These are phyloP conservation scores for Cyaniris semiargus DNA, from an alignment of 2,888 invertebrate genomes.

Conservation along the genomic window DNA sequence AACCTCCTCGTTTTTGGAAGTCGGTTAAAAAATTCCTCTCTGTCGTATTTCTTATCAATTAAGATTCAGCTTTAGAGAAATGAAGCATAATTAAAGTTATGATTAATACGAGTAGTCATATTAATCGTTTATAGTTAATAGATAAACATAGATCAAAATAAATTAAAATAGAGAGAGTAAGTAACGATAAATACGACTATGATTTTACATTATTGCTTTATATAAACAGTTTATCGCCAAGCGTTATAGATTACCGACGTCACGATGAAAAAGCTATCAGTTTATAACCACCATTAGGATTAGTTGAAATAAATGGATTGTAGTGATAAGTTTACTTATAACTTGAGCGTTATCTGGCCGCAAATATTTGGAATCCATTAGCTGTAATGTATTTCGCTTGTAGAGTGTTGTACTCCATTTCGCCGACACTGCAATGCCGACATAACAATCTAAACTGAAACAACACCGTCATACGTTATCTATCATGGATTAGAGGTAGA, in stretches of 20 bases:
- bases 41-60: no score
- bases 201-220: background rate
- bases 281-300: constrained; percentile 4
- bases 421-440: constrained; percentile 42
- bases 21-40: no score
- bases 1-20: no score
- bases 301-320: constrained; percentile 22
- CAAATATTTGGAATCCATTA: constrained; percentile 32
- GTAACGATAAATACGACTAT: background rate
- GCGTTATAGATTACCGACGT: background rate
- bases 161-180: no score
- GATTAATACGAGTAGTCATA: no score
- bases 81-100: no score
- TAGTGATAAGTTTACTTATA: constrained; percentile 18
- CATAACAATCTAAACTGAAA: constrained; percentile 52
- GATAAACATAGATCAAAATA: no score
- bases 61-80: no score
- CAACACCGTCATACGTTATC: background rate
- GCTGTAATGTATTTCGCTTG: constrained; percentile 33
- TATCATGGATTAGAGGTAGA: background rate
- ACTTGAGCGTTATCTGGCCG: constrained; percentile 12
- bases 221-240: background rate
- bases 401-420: background rate
- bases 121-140: no score
- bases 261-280: constrained; percentile 14